phyloP scores from a whole-genome alignment of 2,113 vertebrate genomes.

The Coptodon rendalli region DNA sequence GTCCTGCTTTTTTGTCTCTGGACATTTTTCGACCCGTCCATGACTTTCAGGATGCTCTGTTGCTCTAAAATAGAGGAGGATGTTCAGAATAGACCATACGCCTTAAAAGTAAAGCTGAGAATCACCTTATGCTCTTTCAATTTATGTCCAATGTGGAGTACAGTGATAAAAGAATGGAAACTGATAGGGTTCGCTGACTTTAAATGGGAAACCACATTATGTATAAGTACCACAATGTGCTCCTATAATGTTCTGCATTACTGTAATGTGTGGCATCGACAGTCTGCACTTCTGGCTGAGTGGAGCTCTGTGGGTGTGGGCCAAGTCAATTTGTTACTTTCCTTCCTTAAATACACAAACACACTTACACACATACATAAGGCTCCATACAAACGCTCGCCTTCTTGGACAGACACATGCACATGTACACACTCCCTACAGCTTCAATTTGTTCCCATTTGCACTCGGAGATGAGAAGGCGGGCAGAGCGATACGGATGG shows the following conservation, averaged over 20 bases:
- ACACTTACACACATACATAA: neutral
- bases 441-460: constrained; percentile 55
- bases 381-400: neutral
- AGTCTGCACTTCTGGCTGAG: neutral
- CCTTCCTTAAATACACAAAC: neutral
- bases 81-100: neutral
- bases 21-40: accelerated
- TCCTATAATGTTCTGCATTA: neutral
- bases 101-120: neutral
- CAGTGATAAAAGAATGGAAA: neutral
- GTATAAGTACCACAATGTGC: neutral
- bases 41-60: neutral
- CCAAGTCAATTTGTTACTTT: neutral
- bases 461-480: constrained; percentile 39
- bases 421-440: neutral
- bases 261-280: neutral
- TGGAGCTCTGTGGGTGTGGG: neutral
- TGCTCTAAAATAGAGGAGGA: neutral
- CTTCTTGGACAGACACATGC: neutral
- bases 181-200: neutral
- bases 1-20: neutral
- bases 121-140: neutral
- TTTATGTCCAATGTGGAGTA: neutral
- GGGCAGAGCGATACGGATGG: constrained; percentile 30
- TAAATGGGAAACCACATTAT: neutral